These are phyloP conservation scores for Cheilosia scutellata DNA, from an alignment of 2,888 invertebrate genomes.

Conservation along the genomic window DNA sequence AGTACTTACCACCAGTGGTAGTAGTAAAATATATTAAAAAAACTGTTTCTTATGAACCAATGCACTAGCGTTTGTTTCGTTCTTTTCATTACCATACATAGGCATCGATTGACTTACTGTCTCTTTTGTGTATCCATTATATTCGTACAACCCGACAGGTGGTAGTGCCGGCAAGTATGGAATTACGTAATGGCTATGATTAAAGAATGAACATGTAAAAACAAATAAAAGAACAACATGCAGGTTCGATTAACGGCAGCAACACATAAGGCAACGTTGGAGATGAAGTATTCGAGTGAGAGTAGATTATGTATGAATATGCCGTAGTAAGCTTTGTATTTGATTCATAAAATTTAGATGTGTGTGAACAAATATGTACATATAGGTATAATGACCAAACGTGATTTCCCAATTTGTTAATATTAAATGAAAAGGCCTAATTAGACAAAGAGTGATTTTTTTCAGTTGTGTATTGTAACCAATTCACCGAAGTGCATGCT, in stretches of 20 bases:
- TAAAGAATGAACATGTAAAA: slow-evolving; percentile 3
- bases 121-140: slow-evolving; percentile 18
- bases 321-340: too few species aligned
- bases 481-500: too few species aligned
- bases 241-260: slow-evolving; percentile 22
- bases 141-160: slow-evolving; percentile 42
- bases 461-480: too few species aligned
- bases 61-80: background rate
- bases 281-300: slow-evolving; percentile 20
- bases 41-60: too few species aligned
- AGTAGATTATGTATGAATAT: background rate
- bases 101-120: slow-evolving; percentile 8
- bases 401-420: too few species aligned
- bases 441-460: too few species aligned
- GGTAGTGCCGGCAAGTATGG: slow-evolving; percentile 38
- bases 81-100: slow-evolving; percentile 16
- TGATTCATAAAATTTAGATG: too few species aligned
- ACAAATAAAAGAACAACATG: slow-evolving; percentile 30
- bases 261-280: slow-evolving; percentile 2
- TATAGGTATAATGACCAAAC: too few species aligned
- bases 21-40: too few species aligned
- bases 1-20: too few species aligned
- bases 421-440: too few species aligned
- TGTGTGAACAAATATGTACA: too few species aligned
- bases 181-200: slow-evolving; percentile 50